Evolutionary conservation across 2,113 vertebrate species (phyloP).

Genomic region (Chionodraco myersi): DNA sequence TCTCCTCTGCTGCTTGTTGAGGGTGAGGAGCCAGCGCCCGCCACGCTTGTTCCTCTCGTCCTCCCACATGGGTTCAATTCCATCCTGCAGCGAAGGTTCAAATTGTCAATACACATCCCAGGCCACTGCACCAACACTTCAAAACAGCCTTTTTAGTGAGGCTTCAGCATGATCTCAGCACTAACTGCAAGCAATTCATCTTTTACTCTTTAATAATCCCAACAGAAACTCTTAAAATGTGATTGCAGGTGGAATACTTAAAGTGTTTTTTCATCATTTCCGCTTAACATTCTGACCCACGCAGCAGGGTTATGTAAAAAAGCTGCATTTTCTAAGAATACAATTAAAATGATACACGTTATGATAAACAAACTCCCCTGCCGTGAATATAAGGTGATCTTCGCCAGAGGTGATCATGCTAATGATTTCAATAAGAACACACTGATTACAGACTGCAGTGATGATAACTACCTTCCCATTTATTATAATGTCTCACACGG

Average conservation of each 20-base stretch:
- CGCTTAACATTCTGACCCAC: background rate
- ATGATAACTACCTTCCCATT: too few species aligned
- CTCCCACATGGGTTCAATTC: constrained; percentile 99
- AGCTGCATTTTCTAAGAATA: background rate
- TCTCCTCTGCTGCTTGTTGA: constrained; percentile 96
- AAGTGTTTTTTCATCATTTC: background rate
- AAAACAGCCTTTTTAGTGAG: background rate
- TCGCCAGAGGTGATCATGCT: background rate
- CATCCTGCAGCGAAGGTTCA: constrained; percentile 85
- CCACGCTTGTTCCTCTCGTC: constrained; percentile 97
- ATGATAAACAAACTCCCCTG: background rate
- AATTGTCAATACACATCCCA: constrained; percentile 31
- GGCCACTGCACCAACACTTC: background rate
- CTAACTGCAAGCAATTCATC: background rate
- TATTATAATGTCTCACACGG: background rate
- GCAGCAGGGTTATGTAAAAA: background rate
- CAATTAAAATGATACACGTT: background rate
- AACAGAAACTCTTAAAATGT: background rate
- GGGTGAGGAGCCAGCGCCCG: constrained; percentile 96
- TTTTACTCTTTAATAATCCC: background rate
- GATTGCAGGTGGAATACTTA: background rate
- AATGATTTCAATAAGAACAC: background rate
- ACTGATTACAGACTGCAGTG: constrained; percentile 1
- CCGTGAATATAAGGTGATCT: background rate
- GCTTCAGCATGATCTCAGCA: background rate